Evolutionary conservation across 35 echinoderm and acorn worm species (phyloP).

Genomic region (Holothuria glaberrima): DNA sequence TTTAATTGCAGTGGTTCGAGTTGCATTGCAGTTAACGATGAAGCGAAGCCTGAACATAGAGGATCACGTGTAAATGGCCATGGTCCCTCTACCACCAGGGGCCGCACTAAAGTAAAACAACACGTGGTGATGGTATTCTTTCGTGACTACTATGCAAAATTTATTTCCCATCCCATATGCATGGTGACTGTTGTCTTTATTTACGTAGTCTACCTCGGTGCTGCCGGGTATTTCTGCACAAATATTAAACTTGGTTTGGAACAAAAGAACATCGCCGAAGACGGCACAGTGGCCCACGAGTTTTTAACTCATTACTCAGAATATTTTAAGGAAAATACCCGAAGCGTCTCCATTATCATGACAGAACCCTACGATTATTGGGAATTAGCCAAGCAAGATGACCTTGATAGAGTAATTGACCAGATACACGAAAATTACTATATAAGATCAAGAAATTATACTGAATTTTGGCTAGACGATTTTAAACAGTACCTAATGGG

Average conservation of each 20-base stretch:
- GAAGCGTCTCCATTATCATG: slow-evolving; percentile 51
- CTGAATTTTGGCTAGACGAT: slow-evolving; percentile 69
- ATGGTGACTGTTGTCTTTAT: slow-evolving; percentile 1
- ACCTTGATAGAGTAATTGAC: slow-evolving; percentile 50
- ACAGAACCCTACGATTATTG: slow-evolving; percentile 50
- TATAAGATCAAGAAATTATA: neutral
- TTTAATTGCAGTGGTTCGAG: slow-evolving; percentile 66
- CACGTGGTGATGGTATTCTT: slow-evolving; percentile 65
- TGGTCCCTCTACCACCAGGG: no score
- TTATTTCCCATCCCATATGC: slow-evolving; percentile 26
- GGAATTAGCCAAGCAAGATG: slow-evolving; percentile 42
- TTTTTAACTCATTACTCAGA: slow-evolving; percentile 31
- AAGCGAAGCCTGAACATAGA: neutral
- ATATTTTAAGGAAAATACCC: slow-evolving; percentile 61
- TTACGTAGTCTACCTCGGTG: slow-evolving; percentile 41
- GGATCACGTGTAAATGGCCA: no score
- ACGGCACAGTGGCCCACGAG: slow-evolving; percentile 42
- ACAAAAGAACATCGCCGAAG: slow-evolving; percentile 51
- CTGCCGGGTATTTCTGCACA: slow-evolving; percentile 40
- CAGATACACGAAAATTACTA: slow-evolving; percentile 62
- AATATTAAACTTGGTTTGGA: slow-evolving; percentile 58
- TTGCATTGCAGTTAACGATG: slow-evolving; percentile 58
- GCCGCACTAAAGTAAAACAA: neutral
- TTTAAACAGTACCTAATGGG: slow-evolving; percentile 7
- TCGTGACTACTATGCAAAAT: slow-evolving; percentile 60